Base-by-base conservation (phyloP, 2,797 vertebrate genomes). In the Dicrostonyx torquatus region DNA sequence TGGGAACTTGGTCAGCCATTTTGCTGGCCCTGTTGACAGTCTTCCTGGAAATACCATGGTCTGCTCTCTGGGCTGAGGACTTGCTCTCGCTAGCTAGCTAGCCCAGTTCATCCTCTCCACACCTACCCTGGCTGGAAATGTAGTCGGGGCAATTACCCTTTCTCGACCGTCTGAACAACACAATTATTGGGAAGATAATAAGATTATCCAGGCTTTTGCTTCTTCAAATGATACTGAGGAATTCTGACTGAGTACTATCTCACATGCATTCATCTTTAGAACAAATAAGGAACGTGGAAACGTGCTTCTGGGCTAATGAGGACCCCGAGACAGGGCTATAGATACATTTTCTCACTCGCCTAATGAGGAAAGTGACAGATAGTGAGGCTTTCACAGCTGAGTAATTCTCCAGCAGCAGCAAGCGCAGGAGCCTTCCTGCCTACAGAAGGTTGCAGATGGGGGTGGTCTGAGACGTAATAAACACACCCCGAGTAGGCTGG, bases 291-390 rank as follows among this genome's bases (percentile, higher is more conserved):
- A 97, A 96, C 96, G 98, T 96, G 96, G 97, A 97, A 94, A 95
- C 96, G 97, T 97, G 96, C 98, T 95, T 95, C 97, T 97, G 97
- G 97, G 97, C 98, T 98, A 98, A 98, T 98, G 98, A 98, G 98
- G 95, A 97, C 97, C 89, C 26, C 92, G 98, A 98, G 98, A 98
- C 98, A 98, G 97, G 97, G 97, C 97, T 97, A 0, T 91, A 97
- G 98, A 98, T 97, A 98, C 97, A 97, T 98, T 98, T 98, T 98
- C 97, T 98, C 97, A 98, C 97, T 98, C 97, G 97, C 98, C 98
- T 98, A 98, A 98, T 98, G 98, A 98, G 98, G 98, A 98, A 98
- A 98, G 98, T 98, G 98, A 98, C 98, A 98, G 98, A 97, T 98
- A 98, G 97, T 95, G 97, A 98, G 98, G 98, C 97, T 95, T 98